Evolutionary conservation across 2,113 vertebrate species (phyloP), one percentile per base, ranked within the genome.

Genomic region (Nyctibius bracteatus): DNA sequence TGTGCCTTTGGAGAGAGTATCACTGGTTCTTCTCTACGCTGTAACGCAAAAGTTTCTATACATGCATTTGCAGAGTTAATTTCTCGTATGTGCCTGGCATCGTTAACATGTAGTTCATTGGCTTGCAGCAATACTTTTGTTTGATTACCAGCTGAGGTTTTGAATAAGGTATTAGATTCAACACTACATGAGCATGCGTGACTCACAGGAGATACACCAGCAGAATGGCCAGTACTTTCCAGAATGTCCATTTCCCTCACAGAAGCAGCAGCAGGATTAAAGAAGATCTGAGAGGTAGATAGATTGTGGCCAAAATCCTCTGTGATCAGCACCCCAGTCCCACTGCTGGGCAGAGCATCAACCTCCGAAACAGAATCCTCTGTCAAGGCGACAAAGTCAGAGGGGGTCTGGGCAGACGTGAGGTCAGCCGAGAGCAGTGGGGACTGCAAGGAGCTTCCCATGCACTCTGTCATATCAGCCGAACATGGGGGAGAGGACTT

Each of bases 311-410:
- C 98, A 93, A 97, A 93, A 90, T 96, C 97, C 79, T 99, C 98
- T 13, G 95, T 5, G 9, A 97, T 97, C 37, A 94, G 86, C 4
- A 35, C 78, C 61, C 97, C 61, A 21, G 98, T 98, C 91, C 98
- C 99, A 15, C 97, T 98, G 75, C 97, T 97, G 27, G 98, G 98
- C 87, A 99, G 93, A 12, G 96, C 98, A 23, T 99, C 99, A 43
- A 93, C 98, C 95, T 99, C 99, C 0, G 99, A 99, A 47, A 98
- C 98, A 8, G 99, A 99, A 96, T 99, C 99, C 88, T 99, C 99
- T 0, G 99, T 99, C 84, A 99, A 97, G 3, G 98, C 98, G 5
- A 99, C 91, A 16, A 99, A 99, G 89, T 99, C 99, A 0, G 99
- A 99, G 18, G 99, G 99, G 3, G 99, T 99, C 94, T 99, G 98